Evolutionary conservation across 2,888 invertebrate genomes (phyloP).

Genomic region (Drosophila eohydei): DNA sequence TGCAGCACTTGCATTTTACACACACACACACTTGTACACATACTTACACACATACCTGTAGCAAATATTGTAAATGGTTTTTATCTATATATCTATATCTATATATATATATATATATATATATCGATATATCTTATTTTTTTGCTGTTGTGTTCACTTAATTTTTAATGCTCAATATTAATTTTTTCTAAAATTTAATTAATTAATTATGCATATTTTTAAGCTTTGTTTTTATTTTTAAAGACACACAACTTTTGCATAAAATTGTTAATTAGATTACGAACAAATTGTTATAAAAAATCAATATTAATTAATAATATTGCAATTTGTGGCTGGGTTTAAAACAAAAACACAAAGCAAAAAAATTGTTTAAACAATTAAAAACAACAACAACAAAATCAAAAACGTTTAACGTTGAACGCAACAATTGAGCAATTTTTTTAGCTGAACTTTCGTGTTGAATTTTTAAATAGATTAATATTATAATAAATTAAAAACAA

Average conservation of each 20-base stretch:
- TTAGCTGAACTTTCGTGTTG: slow-evolving; percentile 73
- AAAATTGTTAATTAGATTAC: slow-evolving; percentile 59
- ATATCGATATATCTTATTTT: background rate
- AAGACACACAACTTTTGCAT: slow-evolving; percentile 22
- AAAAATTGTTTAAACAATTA: slow-evolving; percentile 33
- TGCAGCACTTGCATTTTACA: slow-evolving; percentile 53
- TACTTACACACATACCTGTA: slow-evolving; percentile 45
- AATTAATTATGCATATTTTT: slow-evolving; percentile 35
- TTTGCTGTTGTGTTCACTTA: slow-evolving; percentile 70
- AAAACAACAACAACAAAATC: slow-evolving; percentile 39
- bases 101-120: slow-evolving; percentile 1
- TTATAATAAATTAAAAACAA: slow-evolving; percentile 39
- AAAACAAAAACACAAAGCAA: slow-evolving; percentile 11
- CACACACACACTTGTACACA: slow-evolving; percentile 24
- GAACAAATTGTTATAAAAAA: slow-evolving; percentile 52
- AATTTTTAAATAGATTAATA: slow-evolving; percentile 68
- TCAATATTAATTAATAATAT: slow-evolving; percentile 15
- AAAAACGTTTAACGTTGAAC: slow-evolving; percentile 67
- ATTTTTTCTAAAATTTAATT: slow-evolving; percentile 41
- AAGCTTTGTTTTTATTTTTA: slow-evolving; percentile 30
- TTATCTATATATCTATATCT: background rate
- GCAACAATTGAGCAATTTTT: slow-evolving; percentile 70
- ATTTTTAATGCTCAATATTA: slow-evolving; percentile 46
- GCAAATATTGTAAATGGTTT: slow-evolving; percentile 73
- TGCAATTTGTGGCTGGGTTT: slow-evolving; percentile 28